A percentile compares a stretch with the other conserved stretches of the same genome.
Conservation (phyloP, 35 echinoderm and acorn worm genomes). For the Antedon bifida region DNA sequence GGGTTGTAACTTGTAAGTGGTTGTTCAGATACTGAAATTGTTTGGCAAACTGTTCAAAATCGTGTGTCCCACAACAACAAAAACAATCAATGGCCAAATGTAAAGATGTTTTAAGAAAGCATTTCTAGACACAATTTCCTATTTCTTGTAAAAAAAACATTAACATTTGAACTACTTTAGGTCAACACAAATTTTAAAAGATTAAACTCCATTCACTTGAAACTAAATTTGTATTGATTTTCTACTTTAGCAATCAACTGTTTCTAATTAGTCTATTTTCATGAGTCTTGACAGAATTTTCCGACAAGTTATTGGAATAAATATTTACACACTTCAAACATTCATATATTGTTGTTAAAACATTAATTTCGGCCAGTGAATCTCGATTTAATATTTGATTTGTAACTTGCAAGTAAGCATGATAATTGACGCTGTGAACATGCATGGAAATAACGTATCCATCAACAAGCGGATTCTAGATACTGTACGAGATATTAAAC, state of each 20-base stretch:
- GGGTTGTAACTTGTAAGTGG: too few relatives aligned
- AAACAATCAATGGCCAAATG: too few relatives aligned
- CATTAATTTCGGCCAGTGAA: not conserved
- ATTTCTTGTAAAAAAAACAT: too few relatives aligned
- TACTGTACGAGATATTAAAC: not conserved
- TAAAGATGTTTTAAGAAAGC: too few relatives aligned
- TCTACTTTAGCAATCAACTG: not conserved
- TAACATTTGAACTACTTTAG: too few relatives aligned
- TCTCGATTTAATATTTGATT: not conserved
- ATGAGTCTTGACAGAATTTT: not conserved
- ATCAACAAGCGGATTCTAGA: not conserved
- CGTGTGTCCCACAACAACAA: too few relatives aligned
- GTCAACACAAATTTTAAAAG: too few relatives aligned
- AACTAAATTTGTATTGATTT: not conserved
- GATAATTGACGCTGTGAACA: not conserved
- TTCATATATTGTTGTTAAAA: not conserved
- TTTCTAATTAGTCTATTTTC: not conserved
- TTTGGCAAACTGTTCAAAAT: too few relatives aligned
- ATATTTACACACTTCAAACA: not conserved
- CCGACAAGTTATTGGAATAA: not conserved
- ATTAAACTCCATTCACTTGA: too few relatives aligned
- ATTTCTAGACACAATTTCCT: too few relatives aligned
- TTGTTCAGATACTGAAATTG: too few relatives aligned
- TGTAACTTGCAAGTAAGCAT: not conserved
- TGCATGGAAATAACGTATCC: not conserved